phyloP scores from a whole-genome alignment of 1,140 invertebrate genomes.

The Limonius californicus region DNA sequence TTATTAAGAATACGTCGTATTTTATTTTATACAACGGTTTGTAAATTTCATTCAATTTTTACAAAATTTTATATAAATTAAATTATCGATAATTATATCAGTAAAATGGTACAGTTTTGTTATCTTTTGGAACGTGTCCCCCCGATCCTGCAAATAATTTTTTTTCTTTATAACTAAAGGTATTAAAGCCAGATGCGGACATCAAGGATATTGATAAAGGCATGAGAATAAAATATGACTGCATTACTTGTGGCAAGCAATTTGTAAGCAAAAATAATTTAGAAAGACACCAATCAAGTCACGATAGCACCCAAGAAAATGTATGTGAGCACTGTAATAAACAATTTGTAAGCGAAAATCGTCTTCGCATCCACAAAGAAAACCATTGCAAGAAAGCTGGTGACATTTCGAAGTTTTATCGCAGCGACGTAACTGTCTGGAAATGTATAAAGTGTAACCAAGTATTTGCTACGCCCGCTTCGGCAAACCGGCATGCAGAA shows the following conservation, averaged over 20 bases:
- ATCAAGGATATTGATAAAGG: conserved; percentile 34
- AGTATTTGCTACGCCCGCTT: conserved; percentile 39
- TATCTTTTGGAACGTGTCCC: too few species aligned
- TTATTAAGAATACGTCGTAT: too few species aligned
- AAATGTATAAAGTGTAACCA: conserved; percentile 44
- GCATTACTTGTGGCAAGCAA: conserved; percentile 40
- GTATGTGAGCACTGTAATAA: conserved; percentile 45
- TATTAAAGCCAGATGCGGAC: conserved; percentile 38
- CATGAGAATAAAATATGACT: conserved; percentile 37
- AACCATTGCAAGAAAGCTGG: conserved; percentile 47
- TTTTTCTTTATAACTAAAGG: conserved; percentile 2
- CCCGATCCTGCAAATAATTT: too few species aligned
- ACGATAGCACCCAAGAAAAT: conserved; percentile 38
- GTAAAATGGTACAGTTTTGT: too few species aligned
- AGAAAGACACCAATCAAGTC: conserved; percentile 39
- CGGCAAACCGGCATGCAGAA: conserved; percentile 33
- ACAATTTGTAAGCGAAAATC: conserved; percentile 45
- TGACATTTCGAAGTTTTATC: conserved; percentile 44
- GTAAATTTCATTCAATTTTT: too few species aligned
- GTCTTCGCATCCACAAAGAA: conserved; percentile 44
- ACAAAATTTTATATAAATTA: too few species aligned
- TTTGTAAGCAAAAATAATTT: conserved; percentile 44
- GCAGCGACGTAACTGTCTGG: conserved; percentile 45
- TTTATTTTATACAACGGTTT: too few species aligned
- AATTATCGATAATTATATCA: too few species aligned